phyloP scores from a whole-genome alignment of 2,797 vertebrate species.

The Fistularia commersonii region DNA sequence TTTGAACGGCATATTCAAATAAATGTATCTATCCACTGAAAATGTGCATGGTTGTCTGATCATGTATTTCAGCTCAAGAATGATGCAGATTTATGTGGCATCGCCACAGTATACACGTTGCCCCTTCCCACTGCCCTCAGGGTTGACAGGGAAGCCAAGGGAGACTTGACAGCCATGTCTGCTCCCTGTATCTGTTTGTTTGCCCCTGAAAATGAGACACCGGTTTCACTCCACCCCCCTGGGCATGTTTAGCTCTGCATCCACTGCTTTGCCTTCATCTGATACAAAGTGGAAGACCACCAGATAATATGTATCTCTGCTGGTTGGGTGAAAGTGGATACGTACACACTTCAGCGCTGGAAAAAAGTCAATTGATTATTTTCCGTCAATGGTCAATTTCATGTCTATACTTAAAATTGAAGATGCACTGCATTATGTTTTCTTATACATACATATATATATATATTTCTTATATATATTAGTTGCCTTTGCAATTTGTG shows the following conservation, averaged over 20 bases:
- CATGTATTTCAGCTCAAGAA: conserved; percentile 34
- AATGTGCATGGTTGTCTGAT: conserved; percentile 17
- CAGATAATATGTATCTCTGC: conserved; percentile 51
- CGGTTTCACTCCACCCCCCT: conserved; percentile 65
- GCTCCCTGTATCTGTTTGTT: conserved; percentile 75
- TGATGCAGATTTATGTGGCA: conserved; percentile 34
- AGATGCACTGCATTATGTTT: too few species aligned
- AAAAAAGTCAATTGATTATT: conserved; percentile 30
- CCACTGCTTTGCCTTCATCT: conserved; percentile 60
- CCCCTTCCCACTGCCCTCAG: conserved; percentile 57
- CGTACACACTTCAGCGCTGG: conserved; percentile 24
- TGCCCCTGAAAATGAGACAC: conserved; percentile 76
- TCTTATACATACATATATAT: too few species aligned
- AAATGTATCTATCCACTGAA: conserved; percentile 9
- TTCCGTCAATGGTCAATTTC: too few species aligned
- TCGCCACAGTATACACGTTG: conserved; percentile 37
- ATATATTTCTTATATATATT: too few species aligned
- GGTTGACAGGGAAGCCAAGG: conserved; percentile 70
- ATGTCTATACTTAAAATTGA: too few species aligned
- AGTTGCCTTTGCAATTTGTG: too few species aligned
- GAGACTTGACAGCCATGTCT: conserved; percentile 80
- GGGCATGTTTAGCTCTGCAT: conserved; percentile 73
- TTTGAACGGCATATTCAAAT: conserved; percentile 16
- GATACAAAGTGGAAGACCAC: conserved; percentile 68
- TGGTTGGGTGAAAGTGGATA: conserved; percentile 55